These are phyloP conservation scores for Ptychoptera contaminata DNA, from an alignment of 2,888 invertebrate species.

Conservation along the genomic window DNA sequence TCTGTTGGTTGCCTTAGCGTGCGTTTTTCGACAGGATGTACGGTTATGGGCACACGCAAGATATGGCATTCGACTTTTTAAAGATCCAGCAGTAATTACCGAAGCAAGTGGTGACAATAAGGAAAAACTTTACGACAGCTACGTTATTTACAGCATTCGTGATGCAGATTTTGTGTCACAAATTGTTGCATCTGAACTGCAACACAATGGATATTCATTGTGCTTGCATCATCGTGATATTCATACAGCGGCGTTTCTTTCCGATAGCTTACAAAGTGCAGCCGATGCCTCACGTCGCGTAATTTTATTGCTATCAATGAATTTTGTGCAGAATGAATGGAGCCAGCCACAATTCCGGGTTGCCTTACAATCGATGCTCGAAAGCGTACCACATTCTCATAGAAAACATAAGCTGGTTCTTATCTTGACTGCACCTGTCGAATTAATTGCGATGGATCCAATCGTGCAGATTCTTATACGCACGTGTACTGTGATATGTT, in stretches of 20 bases:
- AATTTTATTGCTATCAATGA: constrained; percentile 63
- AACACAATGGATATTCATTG: constrained; percentile 45
- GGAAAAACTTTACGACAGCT: constrained; percentile 71
- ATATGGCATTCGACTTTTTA: constrained; percentile 62
- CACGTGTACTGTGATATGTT: constrained; percentile 54
- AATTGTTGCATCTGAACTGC: constrained; percentile 55
- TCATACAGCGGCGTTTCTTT: constrained; percentile 25
- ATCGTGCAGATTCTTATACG: constrained; percentile 57
- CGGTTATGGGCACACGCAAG: constrained; percentile 65
- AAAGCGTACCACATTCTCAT: constrained; percentile 46
- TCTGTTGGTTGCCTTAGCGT: constrained; percentile 52
- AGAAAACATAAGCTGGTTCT: constrained; percentile 43
- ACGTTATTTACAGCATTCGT: constrained; percentile 69
- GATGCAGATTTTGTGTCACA: constrained; percentile 58
- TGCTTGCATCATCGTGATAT: constrained; percentile 52
- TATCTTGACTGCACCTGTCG: constrained; percentile 45
- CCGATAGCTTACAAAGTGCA: constrained; percentile 31
- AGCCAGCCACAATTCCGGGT: constrained; percentile 63
- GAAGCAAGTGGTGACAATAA: constrained; percentile 13
- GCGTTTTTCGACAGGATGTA: constrained; percentile 63
- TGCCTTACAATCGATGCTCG: constrained; percentile 57
- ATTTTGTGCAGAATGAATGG: constrained; percentile 74
- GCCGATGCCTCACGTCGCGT: constrained; percentile 51
- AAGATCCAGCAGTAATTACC: constrained; percentile 19
- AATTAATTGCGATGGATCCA: constrained; percentile 54